Base-by-base conservation (phyloP, 2,888 invertebrate species). In the Willowsia nigromaculata region DNA sequence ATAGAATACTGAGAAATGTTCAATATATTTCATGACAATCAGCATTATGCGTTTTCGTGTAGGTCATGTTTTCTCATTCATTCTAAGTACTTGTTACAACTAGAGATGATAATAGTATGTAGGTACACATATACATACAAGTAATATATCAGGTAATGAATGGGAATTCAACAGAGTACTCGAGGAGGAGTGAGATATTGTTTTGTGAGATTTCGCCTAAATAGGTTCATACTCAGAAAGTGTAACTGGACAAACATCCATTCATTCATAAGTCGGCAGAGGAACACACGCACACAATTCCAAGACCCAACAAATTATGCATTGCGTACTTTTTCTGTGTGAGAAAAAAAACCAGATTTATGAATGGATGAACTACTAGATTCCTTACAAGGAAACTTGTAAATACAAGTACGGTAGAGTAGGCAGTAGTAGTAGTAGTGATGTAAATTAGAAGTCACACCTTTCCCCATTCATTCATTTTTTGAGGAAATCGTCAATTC, bases 301-400 rank as follows among this genome's bases (percentile, higher is more conserved):
- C 37, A 78, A 30, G 40, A 59, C 22, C 25, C 40, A 80, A 22
- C 40, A 25, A 50, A 65, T 27, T 22, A n/a, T 53, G n/a, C n/a
- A n/a, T n/a, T n/a, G n/a, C n/a, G n/a, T n/a, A n/a, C n/a, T 37
- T 11, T 53, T 68, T 71, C 18, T 47, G 27, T 68, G 43, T 50
- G 74, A 65, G 71, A 84, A 84, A 56, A 50, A 82, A 74, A 85
- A 82, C 27, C 82, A 80, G 40, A 65, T 47, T 11, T 47, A 65
- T 84, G 65, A 82, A 80, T 84, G 65, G 65, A 80, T 50, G 37
- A 83, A 37, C 33, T 83, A n/a, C 33, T 53, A 30, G 37, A 37
- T 53, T 84, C 85, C 85, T 76, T 85, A 76, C 78, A 85, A 76
- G 85, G 85, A 85, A 85, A 85, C 76, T 85, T 85, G 85, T 33